phyloP scores from a whole-genome alignment of 2,113 vertebrate genomes.

The Lagopus muta region DNA sequence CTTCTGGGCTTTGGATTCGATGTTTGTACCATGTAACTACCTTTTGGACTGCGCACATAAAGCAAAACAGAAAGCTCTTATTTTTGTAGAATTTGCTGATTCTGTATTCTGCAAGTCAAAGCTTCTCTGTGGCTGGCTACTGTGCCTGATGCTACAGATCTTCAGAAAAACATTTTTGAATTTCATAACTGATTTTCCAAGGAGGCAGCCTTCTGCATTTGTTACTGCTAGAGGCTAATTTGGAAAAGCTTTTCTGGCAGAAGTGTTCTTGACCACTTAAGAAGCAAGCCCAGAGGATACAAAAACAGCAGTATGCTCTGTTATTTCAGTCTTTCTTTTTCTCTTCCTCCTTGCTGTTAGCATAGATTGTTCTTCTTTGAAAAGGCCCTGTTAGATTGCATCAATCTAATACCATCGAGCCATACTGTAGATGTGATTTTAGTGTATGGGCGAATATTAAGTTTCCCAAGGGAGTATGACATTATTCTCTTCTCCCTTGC shows the following conservation, averaged over 20 bases:
- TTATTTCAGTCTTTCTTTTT: not conserved
- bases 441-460: not conserved
- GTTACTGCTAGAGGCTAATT: not conserved
- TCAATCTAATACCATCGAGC: not conserved
- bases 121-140: not conserved
- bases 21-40: not conserved
- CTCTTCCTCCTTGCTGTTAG: not conserved
- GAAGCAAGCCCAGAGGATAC: not conserved
- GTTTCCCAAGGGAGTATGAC: not conserved
- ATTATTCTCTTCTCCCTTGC: conserved; percentile 11
- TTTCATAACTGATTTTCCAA: not conserved
- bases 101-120: not conserved
- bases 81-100: not conserved
- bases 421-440: not conserved
- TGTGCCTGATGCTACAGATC: not conserved
- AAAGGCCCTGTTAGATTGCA: not conserved
- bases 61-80: not conserved
- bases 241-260: not conserved
- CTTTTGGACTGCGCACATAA: not conserved
- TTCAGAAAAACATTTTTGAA: not conserved
- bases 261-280: not conserved
- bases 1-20: not conserved
- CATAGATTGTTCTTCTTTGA: not conserved
- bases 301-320: not conserved
- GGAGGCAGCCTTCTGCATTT: not conserved